Percentiles rank a stretch among this genome's conserved stretches.
phyloP scores from a whole-genome alignment of 2,797 vertebrate genomes.

The Arrhamphus sclerolepis region DNA sequence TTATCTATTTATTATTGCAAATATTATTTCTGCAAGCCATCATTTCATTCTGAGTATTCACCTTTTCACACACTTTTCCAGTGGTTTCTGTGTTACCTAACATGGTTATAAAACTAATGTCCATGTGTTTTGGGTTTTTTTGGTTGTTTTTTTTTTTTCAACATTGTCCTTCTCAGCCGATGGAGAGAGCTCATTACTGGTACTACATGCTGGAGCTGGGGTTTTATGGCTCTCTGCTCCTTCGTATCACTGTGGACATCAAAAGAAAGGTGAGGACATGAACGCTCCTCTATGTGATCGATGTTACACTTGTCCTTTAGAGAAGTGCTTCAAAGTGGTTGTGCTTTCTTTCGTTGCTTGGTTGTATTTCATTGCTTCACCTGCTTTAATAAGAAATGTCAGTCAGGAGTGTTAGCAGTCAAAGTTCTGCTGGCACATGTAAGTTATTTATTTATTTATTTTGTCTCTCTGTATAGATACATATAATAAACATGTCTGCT shows the following conservation, averaged over 20 bases:
- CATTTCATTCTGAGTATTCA: too few relatives aligned
- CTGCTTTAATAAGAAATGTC: constrained; percentile 16
- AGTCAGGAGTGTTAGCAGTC: constrained; percentile 9
- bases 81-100: too few relatives aligned
- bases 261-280: constrained; percentile 87
- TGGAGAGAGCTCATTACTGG: constrained; percentile 85
- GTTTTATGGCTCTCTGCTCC: constrained; percentile 91
- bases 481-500: constrained; percentile 2
- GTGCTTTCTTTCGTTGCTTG: background rate
- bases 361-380: constrained; percentile 13
- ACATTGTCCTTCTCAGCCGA: constrained; percentile 74
- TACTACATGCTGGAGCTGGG: constrained; percentile 93
- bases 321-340: background rate
- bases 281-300: background rate
- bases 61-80: too few relatives aligned
- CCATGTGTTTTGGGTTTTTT: background rate
- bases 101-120: background rate
- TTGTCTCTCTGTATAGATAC: background rate
- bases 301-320: constrained; percentile 8
- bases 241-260: constrained; percentile 90
- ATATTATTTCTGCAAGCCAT: too few relatives aligned
- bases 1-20: too few relatives aligned
- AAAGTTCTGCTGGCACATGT: constrained; percentile 1
- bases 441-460: constrained; percentile 6
- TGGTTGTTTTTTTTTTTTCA: too few relatives aligned